Evolutionary conservation across 2,113 vertebrate species (phyloP), one percentile per base, ranked within the genome.

Genomic region (Brevimyrus niger): DNA sequence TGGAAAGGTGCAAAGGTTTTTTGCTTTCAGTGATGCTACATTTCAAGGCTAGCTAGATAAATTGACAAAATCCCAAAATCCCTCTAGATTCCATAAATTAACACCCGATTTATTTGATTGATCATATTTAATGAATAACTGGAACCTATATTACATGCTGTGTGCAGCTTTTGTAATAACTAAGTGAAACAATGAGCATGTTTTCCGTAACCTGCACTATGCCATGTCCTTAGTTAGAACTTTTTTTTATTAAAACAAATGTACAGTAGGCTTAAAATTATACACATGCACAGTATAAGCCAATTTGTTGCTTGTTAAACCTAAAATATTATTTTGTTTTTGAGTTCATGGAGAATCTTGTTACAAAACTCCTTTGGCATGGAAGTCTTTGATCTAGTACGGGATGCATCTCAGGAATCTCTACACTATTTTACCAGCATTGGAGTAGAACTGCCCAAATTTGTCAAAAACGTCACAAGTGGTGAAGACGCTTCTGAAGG

Each of bases 401-500:
- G 42, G 23, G 7, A 61, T 2, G 7, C 23, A 47, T 10, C 27
- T 15, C 17, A 82, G 89, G 83, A 92, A 90, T 51, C 83, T 88
- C 94, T 94, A 97, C 5, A 95, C 90, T 91, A 95, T 95, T 92
- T 95, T 92, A 21, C 96, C 97, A 91, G 95, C 76, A 90, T 94
- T 95, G 90, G 96, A 97, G 92, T 95, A 96, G 13, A 93, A 90
- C 92, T 94, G 95, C 91, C 96, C 96, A 92, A 95, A 96, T 88
- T 95, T 96, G 44, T 96, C 95, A 2, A 97, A 97, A 89, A 97
- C 92, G n/a, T 91, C 90, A 91, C 96, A 94, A 0, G 96, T 92
- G 87, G 96, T 93, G 48, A 96, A 94, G 38, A 95, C 90, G 0
- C 95, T 96, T 92, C 95, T 94, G 91, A 97, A 97, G 85, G 96